Evolutionary conservation across 2,113 vertebrate genomes (phyloP), one percentile per base, ranked within the genome.

Genomic region (Cromileptes altivelis): DNA sequence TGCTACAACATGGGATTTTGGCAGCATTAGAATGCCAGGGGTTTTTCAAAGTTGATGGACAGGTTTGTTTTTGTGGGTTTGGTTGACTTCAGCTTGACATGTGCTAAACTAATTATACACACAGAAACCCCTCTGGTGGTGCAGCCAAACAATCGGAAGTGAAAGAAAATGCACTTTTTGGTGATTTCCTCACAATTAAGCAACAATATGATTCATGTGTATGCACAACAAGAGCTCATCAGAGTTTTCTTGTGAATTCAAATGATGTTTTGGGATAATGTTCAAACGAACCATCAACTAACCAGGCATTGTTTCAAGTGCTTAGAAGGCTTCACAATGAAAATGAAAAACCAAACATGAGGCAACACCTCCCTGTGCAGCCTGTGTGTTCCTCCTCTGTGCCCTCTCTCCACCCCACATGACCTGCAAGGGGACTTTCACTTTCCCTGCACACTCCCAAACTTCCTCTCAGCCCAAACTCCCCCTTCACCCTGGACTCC

Each of bases 401-500:
- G 74, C 23, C 71, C 64, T 50, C 64, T 67, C 84, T 87, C 77
- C 82, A 56, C 57, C 81, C 75, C 65, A 70, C 65, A 61, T 76
- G 76, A 78, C 84, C 86, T 77, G 60, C 76, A 77, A 21, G 40
- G 86, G 42, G n/a, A 81, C 83, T 89, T 90, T 90, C 88, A 86
- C 87, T 92, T 89, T 92, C 85, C 80, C 64, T 33, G 12, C 87
- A 87, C 84, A 75, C 85, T 85, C 53, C 61, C 33, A 81, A 70
- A 83, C 91, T 73, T 89, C 75, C 89, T 87, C 78, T 60, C 69
- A 91, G 84, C 90, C 92, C 80, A 87, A 87, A 80, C 91, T 89
- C 85, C 91, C 89, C 89, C 88, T 91, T 91, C 82, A 63, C 90
- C 92, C 85, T 88, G 90, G 75, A 90, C 91, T 92, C 89, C 86